Evolutionary conservation across 2,888 invertebrate species (phyloP).

Genomic region (Piscicola geometra): DNA sequence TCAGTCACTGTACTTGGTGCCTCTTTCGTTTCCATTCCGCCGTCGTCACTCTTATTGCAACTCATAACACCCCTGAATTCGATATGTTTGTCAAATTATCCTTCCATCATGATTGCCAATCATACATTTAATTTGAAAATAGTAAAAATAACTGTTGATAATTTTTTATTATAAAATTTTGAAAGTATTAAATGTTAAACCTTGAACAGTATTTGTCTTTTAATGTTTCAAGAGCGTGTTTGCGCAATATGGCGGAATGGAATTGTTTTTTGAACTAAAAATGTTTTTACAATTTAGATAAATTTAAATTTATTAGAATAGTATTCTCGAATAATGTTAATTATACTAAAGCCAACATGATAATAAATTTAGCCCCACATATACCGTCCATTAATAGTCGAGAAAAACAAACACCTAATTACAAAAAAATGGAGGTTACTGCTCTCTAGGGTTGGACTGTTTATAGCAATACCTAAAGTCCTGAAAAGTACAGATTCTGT

Average conservation of each 20-base stretch:
- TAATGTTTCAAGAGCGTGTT: conserved; percentile 21
- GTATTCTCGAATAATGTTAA: background rate
- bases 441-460: conserved; percentile 2
- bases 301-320: background rate
- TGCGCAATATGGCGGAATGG: conserved; percentile 31
- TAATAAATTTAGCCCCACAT: background rate
- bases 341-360: background rate
- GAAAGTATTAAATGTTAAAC: too few relatives aligned
- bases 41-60: background rate
- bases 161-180: too few relatives aligned
- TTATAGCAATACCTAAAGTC: too few relatives aligned
- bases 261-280: background rate
- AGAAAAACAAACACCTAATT: conserved; percentile 28
- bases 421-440: conserved; percentile 28
- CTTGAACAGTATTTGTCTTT: background rate
- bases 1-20: background rate
- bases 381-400: background rate
- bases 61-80: background rate
- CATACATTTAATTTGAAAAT: background rate
- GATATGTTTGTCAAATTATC: background rate
- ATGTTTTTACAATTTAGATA: background rate
- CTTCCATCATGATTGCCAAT: background rate
- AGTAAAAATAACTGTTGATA: background rate
- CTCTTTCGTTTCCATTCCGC: background rate
- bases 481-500: too few relatives aligned